Conservation (phyloP, 2,797 vertebrate genomes). For the Alca torda region DNA sequence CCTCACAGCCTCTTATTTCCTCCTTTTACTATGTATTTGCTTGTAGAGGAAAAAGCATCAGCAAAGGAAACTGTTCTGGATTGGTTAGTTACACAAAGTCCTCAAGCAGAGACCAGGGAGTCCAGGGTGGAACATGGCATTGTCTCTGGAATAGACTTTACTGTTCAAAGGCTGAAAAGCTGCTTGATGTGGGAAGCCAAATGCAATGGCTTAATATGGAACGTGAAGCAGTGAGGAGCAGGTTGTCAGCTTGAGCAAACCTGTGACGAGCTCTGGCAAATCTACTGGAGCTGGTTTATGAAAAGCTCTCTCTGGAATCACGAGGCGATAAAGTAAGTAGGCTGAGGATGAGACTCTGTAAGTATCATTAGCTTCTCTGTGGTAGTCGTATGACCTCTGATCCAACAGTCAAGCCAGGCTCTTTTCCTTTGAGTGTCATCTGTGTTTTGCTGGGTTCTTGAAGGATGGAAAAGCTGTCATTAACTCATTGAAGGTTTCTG, state of each 20-base stretch:
- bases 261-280: not conserved
- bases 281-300: not conserved
- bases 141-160: not conserved
- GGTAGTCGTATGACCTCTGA: not conserved
- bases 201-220: not conserved
- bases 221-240: not conserved
- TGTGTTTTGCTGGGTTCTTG: not conserved
- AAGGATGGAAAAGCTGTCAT: not conserved
- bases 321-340: not conserved
- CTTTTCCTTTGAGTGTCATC: not conserved
- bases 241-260: not conserved
- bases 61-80: slow-evolving; percentile 22
- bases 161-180: not conserved
- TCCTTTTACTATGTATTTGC: slow-evolving; percentile 17
- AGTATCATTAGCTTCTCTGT: not conserved
- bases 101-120: not conserved
- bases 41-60: slow-evolving; percentile 40
- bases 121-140: not conserved
- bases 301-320: not conserved
- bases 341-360: not conserved
- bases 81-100: not conserved
- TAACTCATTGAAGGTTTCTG: slow-evolving; percentile 36
- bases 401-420: not conserved
- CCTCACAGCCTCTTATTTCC: slow-evolving; percentile 21
- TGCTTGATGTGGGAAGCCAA: not conserved